These are phyloP conservation scores for Belonocnema kinseyi DNA, from an alignment of 1,140 invertebrate species.

Conservation along the genomic window DNA sequence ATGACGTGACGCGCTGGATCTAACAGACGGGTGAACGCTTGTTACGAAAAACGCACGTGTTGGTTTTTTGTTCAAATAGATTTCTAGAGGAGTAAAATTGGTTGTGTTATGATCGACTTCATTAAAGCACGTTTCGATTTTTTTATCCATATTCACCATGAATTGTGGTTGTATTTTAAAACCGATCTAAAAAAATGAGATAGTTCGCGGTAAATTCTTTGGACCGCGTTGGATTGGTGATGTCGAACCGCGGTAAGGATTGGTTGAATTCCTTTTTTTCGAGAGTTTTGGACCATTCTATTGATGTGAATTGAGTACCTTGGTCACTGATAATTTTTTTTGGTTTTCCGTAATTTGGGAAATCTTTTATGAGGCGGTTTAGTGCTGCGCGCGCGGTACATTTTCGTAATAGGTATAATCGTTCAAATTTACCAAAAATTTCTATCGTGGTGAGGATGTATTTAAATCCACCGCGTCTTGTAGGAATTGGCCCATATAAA, in stretches of 20 bases:
- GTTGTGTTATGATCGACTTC: slow-evolving; percentile 40
- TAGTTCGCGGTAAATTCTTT: too few species aligned
- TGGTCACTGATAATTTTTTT: slow-evolving; percentile 1
- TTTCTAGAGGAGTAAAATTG: slow-evolving; percentile 33
- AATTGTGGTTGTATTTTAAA: slow-evolving; percentile 8
- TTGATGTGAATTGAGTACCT: neutral
- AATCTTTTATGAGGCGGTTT: neutral
- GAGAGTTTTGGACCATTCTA: slow-evolving; percentile 30
- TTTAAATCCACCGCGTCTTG: too few species aligned
- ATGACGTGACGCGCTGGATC: too few species aligned
- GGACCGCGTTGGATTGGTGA: too few species aligned
- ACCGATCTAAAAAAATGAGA: too few species aligned
- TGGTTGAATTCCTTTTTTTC: too few species aligned
- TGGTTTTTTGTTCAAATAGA: slow-evolving; percentile 32
- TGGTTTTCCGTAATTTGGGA: slow-evolving; percentile 29
- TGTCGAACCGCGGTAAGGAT: too few species aligned
- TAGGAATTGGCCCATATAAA: too few species aligned
- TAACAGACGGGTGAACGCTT: too few species aligned
- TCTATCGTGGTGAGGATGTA: slow-evolving; percentile 26
- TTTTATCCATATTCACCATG: slow-evolving; percentile 23
- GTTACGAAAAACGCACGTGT: too few species aligned
- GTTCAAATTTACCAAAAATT: slow-evolving; percentile 29
- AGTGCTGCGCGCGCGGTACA: neutral
- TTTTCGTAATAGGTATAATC: slow-evolving; percentile 9
- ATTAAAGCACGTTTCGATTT: slow-evolving; percentile 35